Percentiles rank a stretch among this genome's conserved stretches.
Evolutionary conservation across 2,888 invertebrate species (phyloP).

Genomic region (Pollenia labialis): DNA sequence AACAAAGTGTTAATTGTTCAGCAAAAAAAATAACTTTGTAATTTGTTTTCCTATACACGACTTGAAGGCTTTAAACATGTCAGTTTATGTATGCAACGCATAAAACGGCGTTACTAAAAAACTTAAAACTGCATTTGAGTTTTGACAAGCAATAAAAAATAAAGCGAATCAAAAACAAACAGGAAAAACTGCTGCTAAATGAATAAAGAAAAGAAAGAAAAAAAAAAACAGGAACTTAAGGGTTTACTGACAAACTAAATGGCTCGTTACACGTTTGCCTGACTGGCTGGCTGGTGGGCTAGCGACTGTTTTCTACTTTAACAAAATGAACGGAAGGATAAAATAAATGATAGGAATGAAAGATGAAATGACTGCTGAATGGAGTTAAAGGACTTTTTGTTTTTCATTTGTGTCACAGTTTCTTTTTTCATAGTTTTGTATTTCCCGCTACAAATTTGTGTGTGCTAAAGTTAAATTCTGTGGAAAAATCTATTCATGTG

Average conservation of each 20-base stretch:
- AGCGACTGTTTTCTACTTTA: slow-evolving; percentile 16
- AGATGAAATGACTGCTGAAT: slow-evolving; percentile 65
- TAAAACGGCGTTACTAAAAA: slow-evolving; percentile 36
- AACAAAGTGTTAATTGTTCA: background rate
- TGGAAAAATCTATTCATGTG: slow-evolving; percentile 80
- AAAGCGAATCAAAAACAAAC: slow-evolving; percentile 41
- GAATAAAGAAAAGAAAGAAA: slow-evolving; percentile 15
- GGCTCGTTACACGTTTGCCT: slow-evolving; percentile 11
- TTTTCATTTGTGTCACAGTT: background rate
- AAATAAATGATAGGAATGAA: slow-evolving; percentile 69
- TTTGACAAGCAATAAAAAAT: slow-evolving; percentile 33
- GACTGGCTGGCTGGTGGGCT: slow-evolving; percentile 6
- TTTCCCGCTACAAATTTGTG: background rate
- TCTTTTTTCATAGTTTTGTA: slow-evolving; percentile 4
- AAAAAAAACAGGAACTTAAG: slow-evolving; percentile 18
- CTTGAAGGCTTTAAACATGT: slow-evolving; percentile 3
- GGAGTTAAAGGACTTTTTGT: slow-evolving; percentile 49
- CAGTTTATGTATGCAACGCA: slow-evolving; percentile 29
- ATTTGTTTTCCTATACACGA: too few species aligned
- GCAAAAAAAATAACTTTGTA: background rate
- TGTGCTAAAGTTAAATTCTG: slow-evolving; percentile 78
- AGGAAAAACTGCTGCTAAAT: slow-evolving; percentile 51
- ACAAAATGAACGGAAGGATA: slow-evolving; percentile 53
- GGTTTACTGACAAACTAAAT: slow-evolving; percentile 13
- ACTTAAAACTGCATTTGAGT: slow-evolving; percentile 55